Evolutionary conservation across 2,888 invertebrate species (phyloP).

Genomic region (Osedax frankpressi): DNA sequence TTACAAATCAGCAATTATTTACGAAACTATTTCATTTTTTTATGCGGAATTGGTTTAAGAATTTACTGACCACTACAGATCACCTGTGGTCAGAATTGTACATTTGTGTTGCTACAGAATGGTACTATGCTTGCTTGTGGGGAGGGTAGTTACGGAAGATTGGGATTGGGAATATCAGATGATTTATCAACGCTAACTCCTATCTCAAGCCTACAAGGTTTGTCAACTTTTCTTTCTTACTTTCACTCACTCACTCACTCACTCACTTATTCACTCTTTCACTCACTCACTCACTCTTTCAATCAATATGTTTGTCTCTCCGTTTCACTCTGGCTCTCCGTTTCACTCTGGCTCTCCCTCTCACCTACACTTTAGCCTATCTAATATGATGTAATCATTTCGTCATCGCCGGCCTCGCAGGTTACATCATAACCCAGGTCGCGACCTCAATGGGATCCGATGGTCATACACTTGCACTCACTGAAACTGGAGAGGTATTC

Average conservation of each 20-base stretch:
- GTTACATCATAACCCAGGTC: slow-evolving; percentile 55
- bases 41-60: no score
- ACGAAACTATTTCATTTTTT: no score
- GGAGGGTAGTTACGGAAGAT: slow-evolving; percentile 56
- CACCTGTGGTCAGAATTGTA: slow-evolving; percentile 57
- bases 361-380: no score
- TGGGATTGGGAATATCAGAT: slow-evolving; percentile 57
- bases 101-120: slow-evolving; percentile 55
- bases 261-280: neutral
- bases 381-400: no score
- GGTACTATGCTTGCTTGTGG: slow-evolving; percentile 57
- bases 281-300: no score
- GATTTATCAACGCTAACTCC: slow-evolving; percentile 53
- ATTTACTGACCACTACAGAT: slow-evolving; percentile 49
- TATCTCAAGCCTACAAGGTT: slow-evolving; percentile 53
- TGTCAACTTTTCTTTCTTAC: neutral
- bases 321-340: no score
- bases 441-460: slow-evolving; percentile 57
- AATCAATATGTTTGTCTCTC: no score
- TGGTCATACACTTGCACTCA: slow-evolving; percentile 56
- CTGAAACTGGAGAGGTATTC: slow-evolving; percentile 58
- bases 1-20: no score
- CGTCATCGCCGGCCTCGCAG: slow-evolving; percentile 42
- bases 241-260: neutral
- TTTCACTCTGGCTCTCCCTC: no score